Base-by-base conservation (phyloP, 2,888 invertebrate species). In the Anorthoa munda region DNA sequence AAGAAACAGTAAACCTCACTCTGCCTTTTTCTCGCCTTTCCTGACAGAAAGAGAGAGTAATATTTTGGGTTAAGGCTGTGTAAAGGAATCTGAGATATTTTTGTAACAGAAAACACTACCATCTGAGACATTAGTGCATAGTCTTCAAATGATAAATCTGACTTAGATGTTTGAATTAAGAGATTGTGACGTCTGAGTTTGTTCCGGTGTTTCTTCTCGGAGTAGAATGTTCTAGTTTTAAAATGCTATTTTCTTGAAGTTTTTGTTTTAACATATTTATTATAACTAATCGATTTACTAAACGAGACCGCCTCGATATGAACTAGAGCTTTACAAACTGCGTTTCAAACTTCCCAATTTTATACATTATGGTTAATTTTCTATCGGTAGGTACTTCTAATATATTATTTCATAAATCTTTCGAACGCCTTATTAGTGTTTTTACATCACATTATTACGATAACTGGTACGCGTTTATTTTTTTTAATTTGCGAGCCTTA, bases 401-500 rank as follows among this genome's bases (percentile, higher is more conserved):
- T 60, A 70, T 31, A 26, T 58, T 23, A 67, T 46, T 64, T 51
- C 46, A 61, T 46, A 75, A 76, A 78, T 78, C 72, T 77, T 78
- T 79, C 69, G 69, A 79, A 79, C 79, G 74, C 74, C 63, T n/a
- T 73, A 58, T 79, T 79, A 74, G 79, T 74, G 78, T 78, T 78
- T 50, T 21, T 64, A 46, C 45, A 78, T 72, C 77, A 77, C 77
- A 76, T 72, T 50, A 59, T 53, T 50, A 53, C n/a, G 23, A 66
- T 31, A 45, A 26, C 46, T 21, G 50, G 53, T 65, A 50, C 50
- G n/a, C n/a, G 23, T 26, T 55, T 15, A 15, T 21, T 53, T 56
- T 55, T 46, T 18, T 7, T 48, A 12, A 12, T 56, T 55, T 18
- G n/a, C 17, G 23, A 58, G 13, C 9, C n/a, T 56, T 23, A 56